These are phyloP conservation scores for Cepaea nemoralis DNA, from an alignment of 1,140 invertebrate genomes.

Conservation along the genomic window DNA sequence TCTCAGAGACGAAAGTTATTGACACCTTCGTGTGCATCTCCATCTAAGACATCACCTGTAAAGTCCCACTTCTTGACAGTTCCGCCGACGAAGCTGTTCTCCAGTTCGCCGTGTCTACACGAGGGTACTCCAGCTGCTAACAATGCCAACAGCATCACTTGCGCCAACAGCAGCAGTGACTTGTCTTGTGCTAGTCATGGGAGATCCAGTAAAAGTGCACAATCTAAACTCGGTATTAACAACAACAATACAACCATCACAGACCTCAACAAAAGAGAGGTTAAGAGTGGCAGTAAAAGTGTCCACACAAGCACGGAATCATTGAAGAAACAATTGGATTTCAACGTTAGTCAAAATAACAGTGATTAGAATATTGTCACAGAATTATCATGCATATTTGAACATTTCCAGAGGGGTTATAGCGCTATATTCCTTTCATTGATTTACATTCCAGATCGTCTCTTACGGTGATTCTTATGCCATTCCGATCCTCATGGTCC, in stretches of 20 bases:
- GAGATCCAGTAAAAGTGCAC: neutral
- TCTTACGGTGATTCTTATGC: too few species aligned
- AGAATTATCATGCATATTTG: too few species aligned
- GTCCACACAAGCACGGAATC: neutral
- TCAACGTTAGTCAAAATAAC: neutral
- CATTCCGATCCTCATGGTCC: too few species aligned
- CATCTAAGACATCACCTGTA: neutral
- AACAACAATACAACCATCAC: neutral
- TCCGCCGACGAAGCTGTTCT: neutral
- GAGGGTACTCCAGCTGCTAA: neutral
- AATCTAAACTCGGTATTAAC: neutral
- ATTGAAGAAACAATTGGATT: neutral
- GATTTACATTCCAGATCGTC: too few species aligned
- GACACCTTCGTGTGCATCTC: neutral
- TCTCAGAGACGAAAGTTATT: neutral
- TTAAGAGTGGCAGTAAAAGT: neutral
- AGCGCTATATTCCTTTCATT: too few species aligned
- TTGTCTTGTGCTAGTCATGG: neutral
- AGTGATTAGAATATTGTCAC: too few species aligned
- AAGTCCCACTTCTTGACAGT: constrained; percentile 5
- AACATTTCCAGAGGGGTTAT: too few species aligned
- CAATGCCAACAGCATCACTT: neutral
- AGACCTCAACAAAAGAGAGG: neutral
- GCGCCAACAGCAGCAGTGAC: neutral
- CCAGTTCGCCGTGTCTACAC: neutral